phyloP scores from a whole-genome alignment of 2,113 vertebrate genomes.

The Amia ocellicauda region DNA sequence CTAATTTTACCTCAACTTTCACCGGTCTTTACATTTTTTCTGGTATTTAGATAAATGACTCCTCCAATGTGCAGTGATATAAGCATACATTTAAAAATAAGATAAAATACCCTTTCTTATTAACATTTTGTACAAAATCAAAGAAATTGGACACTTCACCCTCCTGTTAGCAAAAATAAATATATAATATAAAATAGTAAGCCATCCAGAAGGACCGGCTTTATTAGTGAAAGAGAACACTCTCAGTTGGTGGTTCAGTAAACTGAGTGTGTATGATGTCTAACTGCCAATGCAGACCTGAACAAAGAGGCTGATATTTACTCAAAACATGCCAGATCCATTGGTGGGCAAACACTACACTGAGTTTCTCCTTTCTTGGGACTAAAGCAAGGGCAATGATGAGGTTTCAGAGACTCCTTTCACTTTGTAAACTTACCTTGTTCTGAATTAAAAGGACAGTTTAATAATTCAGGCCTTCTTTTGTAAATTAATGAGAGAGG shows the following conservation, averaged over 20 bases:
- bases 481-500: slow-evolving; percentile 13
- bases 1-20: no score
- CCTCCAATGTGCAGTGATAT: no score
- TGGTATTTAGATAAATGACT: no score
- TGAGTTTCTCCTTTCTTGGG: slow-evolving; percentile 31
- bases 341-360: slow-evolving; percentile 29
- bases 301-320: slow-evolving; percentile 41
- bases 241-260: slow-evolving; percentile 11
- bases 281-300: slow-evolving; percentile 24
- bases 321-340: slow-evolving; percentile 38
- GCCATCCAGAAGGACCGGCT: no score
- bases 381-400: slow-evolving; percentile 19
- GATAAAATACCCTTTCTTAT: no score
- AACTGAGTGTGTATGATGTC: slow-evolving; percentile 25
- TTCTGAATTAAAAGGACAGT: slow-evolving; percentile 10
- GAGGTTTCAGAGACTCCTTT: slow-evolving; percentile 16
- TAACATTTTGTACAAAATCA: no score
- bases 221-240: slow-evolving; percentile 27
- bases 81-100: no score
- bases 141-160: no score
- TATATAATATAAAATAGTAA: no score
- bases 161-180: no score
- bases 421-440: slow-evolving; percentile 8
- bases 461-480: background rate
- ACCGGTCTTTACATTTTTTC: no score